Conservation (phyloP, 1,140 invertebrate genomes). For the Pseudomyrmex gracilis region DNA sequence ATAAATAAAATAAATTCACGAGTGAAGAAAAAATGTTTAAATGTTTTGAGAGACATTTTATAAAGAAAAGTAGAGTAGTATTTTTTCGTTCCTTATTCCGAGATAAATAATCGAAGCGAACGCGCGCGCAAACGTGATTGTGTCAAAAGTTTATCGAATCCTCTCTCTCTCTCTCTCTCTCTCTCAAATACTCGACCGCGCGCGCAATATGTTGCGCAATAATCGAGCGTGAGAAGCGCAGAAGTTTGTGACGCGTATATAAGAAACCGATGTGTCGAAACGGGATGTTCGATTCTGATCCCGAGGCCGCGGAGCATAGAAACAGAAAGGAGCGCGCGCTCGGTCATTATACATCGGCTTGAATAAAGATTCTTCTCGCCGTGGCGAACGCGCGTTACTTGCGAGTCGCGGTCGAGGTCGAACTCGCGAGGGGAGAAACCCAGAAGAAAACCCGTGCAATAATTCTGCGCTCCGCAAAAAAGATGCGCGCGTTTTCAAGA, state of each 20-base stretch:
- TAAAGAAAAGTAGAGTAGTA: too few species aligned
- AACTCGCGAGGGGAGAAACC: background rate
- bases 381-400: conserved; percentile 22
- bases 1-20: background rate
- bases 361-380: conserved; percentile 47
- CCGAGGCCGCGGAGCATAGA: background rate
- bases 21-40: background rate
- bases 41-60: too few species aligned
- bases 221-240: conserved; percentile 11
- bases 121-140: background rate
- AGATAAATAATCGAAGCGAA: background rate
- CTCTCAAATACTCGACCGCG: background rate
- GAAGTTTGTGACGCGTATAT: background rate
- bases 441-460: conserved; percentile 50
- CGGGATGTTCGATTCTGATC: conserved; percentile 37
- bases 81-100: background rate
- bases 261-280: conserved; percentile 34
- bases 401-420: conserved; percentile 37
- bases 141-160: conserved; percentile 35
- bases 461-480: conserved; percentile 37
- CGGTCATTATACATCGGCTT: conserved; percentile 17
- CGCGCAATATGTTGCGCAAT: conserved; percentile 1
- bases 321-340: background rate
- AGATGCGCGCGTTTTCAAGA: conserved; percentile 17
- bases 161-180: too few species aligned